A percentile compares a stretch with the other conserved stretches of the same genome.
Conservation (phyloP, 2,888 invertebrate genomes). For the Sesia apiformis region DNA sequence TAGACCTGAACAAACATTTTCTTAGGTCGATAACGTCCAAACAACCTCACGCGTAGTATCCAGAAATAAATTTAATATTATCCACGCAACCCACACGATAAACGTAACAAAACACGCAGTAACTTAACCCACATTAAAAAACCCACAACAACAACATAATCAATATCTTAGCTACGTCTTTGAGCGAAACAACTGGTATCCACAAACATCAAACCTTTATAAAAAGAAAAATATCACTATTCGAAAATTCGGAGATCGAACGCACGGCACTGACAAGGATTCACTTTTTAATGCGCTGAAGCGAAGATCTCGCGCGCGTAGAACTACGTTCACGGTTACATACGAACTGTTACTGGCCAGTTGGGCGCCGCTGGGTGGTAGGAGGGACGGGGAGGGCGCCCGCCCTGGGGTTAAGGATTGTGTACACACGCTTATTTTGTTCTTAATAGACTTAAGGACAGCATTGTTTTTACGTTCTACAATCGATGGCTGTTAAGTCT, state of each 20-base stretch:
- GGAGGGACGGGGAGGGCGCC: neutral
- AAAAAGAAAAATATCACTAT: conserved; percentile 1
- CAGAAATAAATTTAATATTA: conserved; percentile 9
- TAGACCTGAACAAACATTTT: neutral
- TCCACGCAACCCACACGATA: conserved; percentile 7
- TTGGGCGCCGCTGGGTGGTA: neutral
- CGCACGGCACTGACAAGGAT: neutral
- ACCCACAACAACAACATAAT: conserved; percentile 1
- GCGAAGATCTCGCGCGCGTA: neutral
- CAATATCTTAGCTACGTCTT: conserved; percentile 1
- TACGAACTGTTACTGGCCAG: neutral
- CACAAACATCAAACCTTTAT: neutral
- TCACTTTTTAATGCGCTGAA: neutral
- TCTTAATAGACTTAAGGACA: too few species aligned
- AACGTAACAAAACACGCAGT: conserved; percentile 5
- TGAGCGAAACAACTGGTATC: neutral
- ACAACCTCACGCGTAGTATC: conserved; percentile 7
- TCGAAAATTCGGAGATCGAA: neutral
- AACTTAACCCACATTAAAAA: conserved; percentile 6
- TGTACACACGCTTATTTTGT: neutral
- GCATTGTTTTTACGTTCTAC: too few species aligned
- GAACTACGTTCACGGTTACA: neutral
- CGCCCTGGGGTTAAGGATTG: neutral
- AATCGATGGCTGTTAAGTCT: too few species aligned
- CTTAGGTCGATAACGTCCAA: conserved; percentile 7